A percentile compares a stretch with the other conserved stretches of the same genome.
Conservation (phyloP, 2,888 invertebrate species). For the Lampropteryx suffumata region DNA sequence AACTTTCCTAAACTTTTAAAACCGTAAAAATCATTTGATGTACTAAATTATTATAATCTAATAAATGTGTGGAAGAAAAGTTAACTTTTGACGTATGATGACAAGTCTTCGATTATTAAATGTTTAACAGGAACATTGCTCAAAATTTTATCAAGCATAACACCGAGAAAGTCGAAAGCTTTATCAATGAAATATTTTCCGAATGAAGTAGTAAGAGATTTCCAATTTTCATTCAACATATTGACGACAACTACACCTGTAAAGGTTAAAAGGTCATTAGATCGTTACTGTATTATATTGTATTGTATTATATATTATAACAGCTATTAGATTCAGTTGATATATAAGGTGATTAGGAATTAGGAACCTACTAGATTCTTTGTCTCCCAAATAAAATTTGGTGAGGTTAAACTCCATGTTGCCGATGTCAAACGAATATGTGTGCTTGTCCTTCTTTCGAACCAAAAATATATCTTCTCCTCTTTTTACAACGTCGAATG, state of each 20-base stretch:
- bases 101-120: constrained; percentile 37
- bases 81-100: constrained; percentile 13
- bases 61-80: no score
- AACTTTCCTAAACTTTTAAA: no score
- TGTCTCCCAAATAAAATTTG: constrained; percentile 42
- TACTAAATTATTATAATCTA: no score
- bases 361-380: constrained; percentile 56
- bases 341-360: no score
- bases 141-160: constrained; percentile 31
- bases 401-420: constrained; percentile 41
- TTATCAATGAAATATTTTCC: constrained; percentile 41
- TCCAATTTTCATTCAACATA: constrained; percentile 51
- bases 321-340: no score
- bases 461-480: constrained; percentile 41
- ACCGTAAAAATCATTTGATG: no score
- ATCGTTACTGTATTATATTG: no score
- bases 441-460: constrained; percentile 28
- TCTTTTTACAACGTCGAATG: constrained; percentile 33
- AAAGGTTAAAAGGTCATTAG: constrained; percentile 21
- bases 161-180: constrained; percentile 33
- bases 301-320: no score
- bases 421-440: constrained; percentile 39
- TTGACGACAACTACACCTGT: constrained; percentile 43
- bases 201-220: constrained; percentile 33
- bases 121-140: constrained; percentile 26